A percentile compares a stretch with the other conserved stretches of the same genome.
These are phyloP conservation scores for Diadema setosum DNA, from an alignment of 35 echinoderm and acorn worm species.

Conservation along the genomic window DNA sequence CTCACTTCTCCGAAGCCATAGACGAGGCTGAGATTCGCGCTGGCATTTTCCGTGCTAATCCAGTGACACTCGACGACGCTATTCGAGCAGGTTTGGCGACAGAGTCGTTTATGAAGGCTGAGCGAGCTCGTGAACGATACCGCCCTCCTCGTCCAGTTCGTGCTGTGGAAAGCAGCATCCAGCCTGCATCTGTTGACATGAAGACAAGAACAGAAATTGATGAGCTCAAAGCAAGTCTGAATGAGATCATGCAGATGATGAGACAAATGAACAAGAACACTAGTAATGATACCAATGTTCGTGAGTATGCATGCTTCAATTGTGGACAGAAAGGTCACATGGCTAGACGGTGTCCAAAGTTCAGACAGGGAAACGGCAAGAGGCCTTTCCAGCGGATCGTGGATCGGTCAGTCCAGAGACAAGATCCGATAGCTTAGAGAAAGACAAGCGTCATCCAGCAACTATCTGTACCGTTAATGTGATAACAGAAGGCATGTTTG, in stretches of 20 bases:
- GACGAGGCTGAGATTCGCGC: slow-evolving; percentile 21
- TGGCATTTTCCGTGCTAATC: slow-evolving; percentile 1
- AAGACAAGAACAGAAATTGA: neutral
- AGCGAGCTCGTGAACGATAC: neutral
- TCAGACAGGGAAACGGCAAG: neutral
- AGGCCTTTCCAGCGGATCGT: neutral
- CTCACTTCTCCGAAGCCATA: slow-evolving; percentile 35
- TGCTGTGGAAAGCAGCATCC: neutral
- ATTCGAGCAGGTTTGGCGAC: neutral
- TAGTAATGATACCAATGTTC: no score
- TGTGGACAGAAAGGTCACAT: neutral
- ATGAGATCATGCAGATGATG: no score
- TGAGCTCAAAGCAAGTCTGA: neutral
- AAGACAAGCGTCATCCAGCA: neutral
- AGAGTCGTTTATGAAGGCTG: neutral
- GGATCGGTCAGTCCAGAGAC: neutral
- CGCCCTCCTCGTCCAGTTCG: neutral
- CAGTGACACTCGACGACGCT: slow-evolving; percentile 15
- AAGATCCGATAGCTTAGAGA: neutral
- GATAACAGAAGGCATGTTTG: neutral
- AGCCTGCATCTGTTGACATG: neutral
- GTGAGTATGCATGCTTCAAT: neutral
- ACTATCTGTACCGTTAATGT: neutral
- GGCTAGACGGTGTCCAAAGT: neutral
- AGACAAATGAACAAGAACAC: no score